These are phyloP conservation scores for Pristionchus exspectatus DNA, from an alignment of 2,888 invertebrate genomes.

Conservation along the genomic window DNA sequence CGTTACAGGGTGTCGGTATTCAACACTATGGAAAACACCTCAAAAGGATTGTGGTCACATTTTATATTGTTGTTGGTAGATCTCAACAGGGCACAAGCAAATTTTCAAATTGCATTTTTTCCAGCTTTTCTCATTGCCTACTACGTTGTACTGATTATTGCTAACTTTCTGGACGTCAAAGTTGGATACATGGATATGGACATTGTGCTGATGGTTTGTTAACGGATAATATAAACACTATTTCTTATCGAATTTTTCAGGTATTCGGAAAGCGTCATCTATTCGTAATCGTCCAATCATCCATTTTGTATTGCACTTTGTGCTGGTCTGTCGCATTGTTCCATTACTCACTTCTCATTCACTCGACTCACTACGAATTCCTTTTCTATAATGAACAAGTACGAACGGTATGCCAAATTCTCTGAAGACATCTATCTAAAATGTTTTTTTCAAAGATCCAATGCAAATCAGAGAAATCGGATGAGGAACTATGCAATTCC, in stretches of 20 bases:
- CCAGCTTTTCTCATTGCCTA: neutral
- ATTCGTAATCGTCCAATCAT: constrained; percentile 4
- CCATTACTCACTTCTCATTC: constrained; percentile 27
- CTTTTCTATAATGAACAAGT: neutral
- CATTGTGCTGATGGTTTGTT: neutral
- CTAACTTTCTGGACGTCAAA: neutral
- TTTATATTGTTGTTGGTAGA: constrained; percentile 10
- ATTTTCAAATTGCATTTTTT: neutral
- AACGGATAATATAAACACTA: too few relatives aligned
- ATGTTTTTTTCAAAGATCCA: neutral
- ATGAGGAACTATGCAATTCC: constrained; percentile 21
- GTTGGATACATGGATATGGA: constrained; percentile 35
- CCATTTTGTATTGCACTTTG: neutral
- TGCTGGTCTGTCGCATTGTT: constrained; percentile 31
- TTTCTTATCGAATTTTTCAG: neutral
- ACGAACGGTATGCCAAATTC: neutral
- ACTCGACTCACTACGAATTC: constrained; percentile 32
- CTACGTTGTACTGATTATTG: neutral
- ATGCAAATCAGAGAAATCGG: neutral
- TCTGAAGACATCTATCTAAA: neutral
- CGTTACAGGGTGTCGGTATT: neutral
- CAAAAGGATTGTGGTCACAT: neutral
- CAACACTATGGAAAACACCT: neutral
- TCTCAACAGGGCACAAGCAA: too few relatives aligned
- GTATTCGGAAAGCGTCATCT: neutral